These are phyloP conservation scores for Dasypolia templi DNA, from an alignment of 2,888 invertebrate species.

Conservation along the genomic window DNA sequence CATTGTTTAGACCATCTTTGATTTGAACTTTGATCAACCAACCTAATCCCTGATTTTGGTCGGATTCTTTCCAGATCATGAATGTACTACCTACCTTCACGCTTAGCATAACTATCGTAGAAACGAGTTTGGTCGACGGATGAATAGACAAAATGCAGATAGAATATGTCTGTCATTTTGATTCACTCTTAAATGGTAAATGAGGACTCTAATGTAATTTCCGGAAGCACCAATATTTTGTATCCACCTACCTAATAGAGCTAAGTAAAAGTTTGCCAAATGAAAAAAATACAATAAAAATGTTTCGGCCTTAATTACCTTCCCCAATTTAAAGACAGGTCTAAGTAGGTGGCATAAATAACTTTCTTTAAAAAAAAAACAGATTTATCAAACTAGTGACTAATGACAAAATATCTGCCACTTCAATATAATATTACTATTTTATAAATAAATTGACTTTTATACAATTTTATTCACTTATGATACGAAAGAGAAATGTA, in stretches of 20 bases:
- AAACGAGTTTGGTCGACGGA: too few relatives aligned
- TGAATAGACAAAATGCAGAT: too few relatives aligned
- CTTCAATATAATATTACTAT: slow-evolving; percentile 19
- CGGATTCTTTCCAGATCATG: too few relatives aligned
- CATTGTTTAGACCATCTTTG: neutral
- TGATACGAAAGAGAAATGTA: slow-evolving; percentile 33
- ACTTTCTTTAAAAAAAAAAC: slow-evolving; percentile 42
- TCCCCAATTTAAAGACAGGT: slow-evolving; percentile 7
- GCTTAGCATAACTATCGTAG: too few relatives aligned
- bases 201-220: neutral
- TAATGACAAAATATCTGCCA: slow-evolving; percentile 23
- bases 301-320: slow-evolving; percentile 51
- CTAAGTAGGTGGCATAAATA: slow-evolving; percentile 22
- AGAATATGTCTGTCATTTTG: too few relatives aligned
- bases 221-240: neutral
- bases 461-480: slow-evolving; percentile 21
- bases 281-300: slow-evolving; percentile 22
- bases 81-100: too few relatives aligned
- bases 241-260: neutral
- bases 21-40: neutral
- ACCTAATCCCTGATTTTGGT: too few relatives aligned
- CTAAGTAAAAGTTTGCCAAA: neutral
- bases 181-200: neutral
- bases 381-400: slow-evolving; percentile 24
- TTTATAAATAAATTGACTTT: slow-evolving; percentile 12